phyloP scores from a whole-genome alignment of 2,888 invertebrate species.

The Arrhopalites spinosus region DNA sequence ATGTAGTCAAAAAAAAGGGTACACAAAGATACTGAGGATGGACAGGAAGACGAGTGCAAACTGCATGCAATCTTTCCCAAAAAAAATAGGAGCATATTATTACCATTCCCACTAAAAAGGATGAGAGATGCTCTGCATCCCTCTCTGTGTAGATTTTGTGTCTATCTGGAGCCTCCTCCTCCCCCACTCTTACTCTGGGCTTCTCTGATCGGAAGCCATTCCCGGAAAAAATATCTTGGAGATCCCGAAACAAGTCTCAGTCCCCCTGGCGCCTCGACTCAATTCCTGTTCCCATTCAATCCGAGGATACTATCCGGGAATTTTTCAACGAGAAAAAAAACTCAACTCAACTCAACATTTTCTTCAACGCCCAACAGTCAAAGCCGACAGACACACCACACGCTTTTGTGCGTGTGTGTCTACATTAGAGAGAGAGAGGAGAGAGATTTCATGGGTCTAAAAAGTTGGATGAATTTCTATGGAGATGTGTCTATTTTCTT shows the following conservation, averaged over 20 bases:
- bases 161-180: neutral
- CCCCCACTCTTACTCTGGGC: neutral
- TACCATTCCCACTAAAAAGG: neutral
- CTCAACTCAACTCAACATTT: slow-evolving; percentile 20
- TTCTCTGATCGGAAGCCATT: slow-evolving; percentile 36
- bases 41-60: slow-evolving; percentile 30
- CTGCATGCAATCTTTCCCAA: slow-evolving; percentile 8
- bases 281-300: slow-evolving; percentile 25
- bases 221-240: slow-evolving; percentile 37
- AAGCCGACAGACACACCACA: neutral
- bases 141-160: neutral
- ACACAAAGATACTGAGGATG: neutral
- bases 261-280: slow-evolving; percentile 42
- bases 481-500: neutral
- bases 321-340: too few species aligned
- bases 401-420: neutral
- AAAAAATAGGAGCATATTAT: neutral
- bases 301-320: neutral
- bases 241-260: slow-evolving; percentile 36
- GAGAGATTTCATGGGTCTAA: neutral
- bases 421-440: neutral
- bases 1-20: neutral
- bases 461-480: neutral
- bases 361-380: neutral
- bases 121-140: slow-evolving; percentile 1